Percentiles rank a stretch among this genome's conserved stretches.
phyloP scores from a whole-genome alignment of 2,113 vertebrate species.

The Scytalopus superciliaris region DNA sequence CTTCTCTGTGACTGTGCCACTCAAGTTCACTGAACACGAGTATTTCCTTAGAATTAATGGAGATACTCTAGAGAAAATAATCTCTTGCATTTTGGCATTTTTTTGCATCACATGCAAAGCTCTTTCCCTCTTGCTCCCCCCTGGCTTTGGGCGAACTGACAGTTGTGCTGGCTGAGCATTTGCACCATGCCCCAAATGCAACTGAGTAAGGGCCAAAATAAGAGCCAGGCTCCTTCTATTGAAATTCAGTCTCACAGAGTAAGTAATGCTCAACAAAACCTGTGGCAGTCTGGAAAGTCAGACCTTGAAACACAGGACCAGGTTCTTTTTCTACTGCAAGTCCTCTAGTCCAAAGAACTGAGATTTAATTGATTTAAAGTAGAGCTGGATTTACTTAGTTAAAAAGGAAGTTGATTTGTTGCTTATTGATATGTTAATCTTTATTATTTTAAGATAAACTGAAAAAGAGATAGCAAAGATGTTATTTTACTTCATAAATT shows the following conservation, averaged over 20 bases:
- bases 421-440: not conserved
- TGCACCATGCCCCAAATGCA: not conserved
- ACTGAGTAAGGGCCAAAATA: not conserved
- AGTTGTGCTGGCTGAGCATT: not conserved
- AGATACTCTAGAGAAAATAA: not conserved
- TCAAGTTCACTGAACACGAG: not conserved
- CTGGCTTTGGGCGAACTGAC: not conserved
- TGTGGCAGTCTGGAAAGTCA: not conserved
- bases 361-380: not conserved
- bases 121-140: not conserved
- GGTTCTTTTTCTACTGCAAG: not conserved
- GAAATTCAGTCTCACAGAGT: not conserved
- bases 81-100: not conserved
- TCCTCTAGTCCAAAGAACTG: not conserved
- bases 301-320: not conserved
- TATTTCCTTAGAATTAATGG: constrained; percentile 2
- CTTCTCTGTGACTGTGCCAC: constrained; percentile 5
- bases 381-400: not conserved
- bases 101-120: not conserved
- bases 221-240: not conserved
- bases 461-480: not conserved
- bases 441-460: not conserved
- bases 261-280: not conserved
- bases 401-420: not conserved
- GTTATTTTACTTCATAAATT: not conserved